These are phyloP conservation scores for Forpus xanthops DNA, from an alignment of 2,797 vertebrate species.

Conservation along the genomic window DNA sequence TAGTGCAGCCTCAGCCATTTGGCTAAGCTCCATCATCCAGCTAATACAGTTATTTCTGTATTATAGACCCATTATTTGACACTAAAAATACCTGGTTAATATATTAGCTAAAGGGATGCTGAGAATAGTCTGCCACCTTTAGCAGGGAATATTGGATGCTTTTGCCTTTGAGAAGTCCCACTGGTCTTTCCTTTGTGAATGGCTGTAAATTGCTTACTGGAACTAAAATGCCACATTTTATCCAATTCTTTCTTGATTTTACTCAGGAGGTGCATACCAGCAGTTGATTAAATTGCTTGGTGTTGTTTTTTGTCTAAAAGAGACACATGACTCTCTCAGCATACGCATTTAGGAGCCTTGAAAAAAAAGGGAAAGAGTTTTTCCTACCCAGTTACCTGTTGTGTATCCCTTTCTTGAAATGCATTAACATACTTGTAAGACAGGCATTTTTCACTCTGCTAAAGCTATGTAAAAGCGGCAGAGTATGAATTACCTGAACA, in stretches of 20 bases:
- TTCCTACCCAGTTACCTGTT: neutral
- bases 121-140: neutral
- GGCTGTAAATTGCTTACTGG: constrained; percentile 49
- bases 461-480: neutral
- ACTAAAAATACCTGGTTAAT: constrained; percentile 12
- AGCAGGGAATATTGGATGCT: neutral
- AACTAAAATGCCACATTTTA: constrained; percentile 31
- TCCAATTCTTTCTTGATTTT: constrained; percentile 31
- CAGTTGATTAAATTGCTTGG: constrained; percentile 14
- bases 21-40: constrained; percentile 18
- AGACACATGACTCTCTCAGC: neutral
- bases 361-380: neutral
- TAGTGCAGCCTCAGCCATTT: neutral
- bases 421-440: neutral
- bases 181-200: neutral
- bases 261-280: neutral
- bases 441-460: neutral
- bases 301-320: neutral
- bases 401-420: neutral
- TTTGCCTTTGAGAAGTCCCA: constrained; percentile 37
- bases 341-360: neutral
- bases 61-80: constrained; percentile 16
- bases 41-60: neutral
- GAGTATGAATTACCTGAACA: neutral
- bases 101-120: constrained; percentile 1